These are phyloP conservation scores for Lysandra coridon DNA, from an alignment of 2,888 invertebrate species.

Conservation along the genomic window DNA sequence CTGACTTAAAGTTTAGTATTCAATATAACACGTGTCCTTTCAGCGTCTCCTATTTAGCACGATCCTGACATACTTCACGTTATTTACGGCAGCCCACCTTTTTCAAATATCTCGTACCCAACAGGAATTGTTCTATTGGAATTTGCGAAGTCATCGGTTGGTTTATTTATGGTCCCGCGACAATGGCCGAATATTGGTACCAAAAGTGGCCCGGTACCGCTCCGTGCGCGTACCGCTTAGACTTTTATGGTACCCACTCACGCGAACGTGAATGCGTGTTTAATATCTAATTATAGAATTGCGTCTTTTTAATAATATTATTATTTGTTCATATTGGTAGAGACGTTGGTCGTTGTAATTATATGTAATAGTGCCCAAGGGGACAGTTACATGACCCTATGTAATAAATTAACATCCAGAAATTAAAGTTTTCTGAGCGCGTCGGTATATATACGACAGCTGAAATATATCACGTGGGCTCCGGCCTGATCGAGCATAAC, in stretches of 20 bases:
- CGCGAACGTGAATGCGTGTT: slow-evolving; percentile 27
- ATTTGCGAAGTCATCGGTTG: slow-evolving; percentile 3
- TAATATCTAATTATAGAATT: neutral
- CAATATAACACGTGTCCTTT: too few relatives aligned
- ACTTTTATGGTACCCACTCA: neutral
- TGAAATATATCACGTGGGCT: too few relatives aligned
- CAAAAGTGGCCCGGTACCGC: slow-evolving; percentile 27
- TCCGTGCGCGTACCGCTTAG: slow-evolving; percentile 22
- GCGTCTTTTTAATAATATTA: neutral
- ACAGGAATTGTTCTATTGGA: slow-evolving; percentile 1
- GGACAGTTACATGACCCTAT: neutral
- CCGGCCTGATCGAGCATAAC: too few relatives aligned
- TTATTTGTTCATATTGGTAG: neutral
- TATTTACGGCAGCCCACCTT: neutral
- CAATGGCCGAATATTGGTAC: slow-evolving; percentile 27
- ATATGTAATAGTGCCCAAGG: neutral
- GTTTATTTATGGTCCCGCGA: slow-evolving; percentile 25
- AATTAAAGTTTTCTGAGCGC: too few relatives aligned
- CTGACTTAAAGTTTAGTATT: too few relatives aligned
- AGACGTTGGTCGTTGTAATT: neutral
- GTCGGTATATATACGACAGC: too few relatives aligned
- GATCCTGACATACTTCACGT: neutral
- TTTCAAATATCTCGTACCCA: neutral
- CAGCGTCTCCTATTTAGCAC: neutral
- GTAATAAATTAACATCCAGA: neutral